These are phyloP conservation scores for Hormiphora californensis DNA, from an alignment of 37 sponge, comb jelly and placozoan species.

Conservation along the genomic window DNA sequence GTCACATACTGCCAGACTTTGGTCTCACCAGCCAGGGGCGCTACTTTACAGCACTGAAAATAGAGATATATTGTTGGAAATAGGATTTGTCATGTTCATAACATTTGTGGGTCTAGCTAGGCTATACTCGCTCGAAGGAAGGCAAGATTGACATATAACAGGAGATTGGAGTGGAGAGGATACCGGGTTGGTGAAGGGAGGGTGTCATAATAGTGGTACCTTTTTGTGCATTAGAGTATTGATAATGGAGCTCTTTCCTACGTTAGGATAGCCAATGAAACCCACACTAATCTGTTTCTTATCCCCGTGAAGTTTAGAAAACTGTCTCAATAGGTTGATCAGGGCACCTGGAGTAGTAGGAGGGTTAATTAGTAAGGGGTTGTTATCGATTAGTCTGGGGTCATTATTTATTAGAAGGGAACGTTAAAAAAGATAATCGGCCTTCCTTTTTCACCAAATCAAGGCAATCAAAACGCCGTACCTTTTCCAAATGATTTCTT, in stretches of 20 bases:
- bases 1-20: constrained; percentile 99
- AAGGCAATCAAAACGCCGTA: too few relatives aligned
- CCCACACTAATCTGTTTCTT: constrained; percentile 99
- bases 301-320: constrained; percentile 89
- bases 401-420: too few relatives aligned
- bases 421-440: too few relatives aligned
- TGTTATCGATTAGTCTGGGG: too few relatives aligned
- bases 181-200: neutral
- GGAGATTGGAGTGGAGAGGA: neutral
- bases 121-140: neutral
- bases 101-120: neutral
- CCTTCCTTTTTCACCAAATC: too few relatives aligned
- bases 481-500: constrained; percentile 96
- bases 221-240: constrained; percentile 87
- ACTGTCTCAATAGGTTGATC: constrained; percentile 91
- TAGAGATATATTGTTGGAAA: neutral
- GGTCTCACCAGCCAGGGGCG: constrained; percentile 95
- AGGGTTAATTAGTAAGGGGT: too few relatives aligned
- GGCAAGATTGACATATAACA: neutral
- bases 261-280: constrained; percentile 98
- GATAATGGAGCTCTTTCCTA: constrained; percentile 96
- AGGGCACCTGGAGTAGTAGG: constrained; percentile 62
- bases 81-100: neutral
- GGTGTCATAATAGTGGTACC: constrained; percentile 54
- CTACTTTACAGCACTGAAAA: constrained; percentile 73